Percentiles rank a stretch among this genome's conserved stretches.
Conservation (phyloP, 2,888 invertebrate genomes). For the Dasysyrphus tricinctus region DNA sequence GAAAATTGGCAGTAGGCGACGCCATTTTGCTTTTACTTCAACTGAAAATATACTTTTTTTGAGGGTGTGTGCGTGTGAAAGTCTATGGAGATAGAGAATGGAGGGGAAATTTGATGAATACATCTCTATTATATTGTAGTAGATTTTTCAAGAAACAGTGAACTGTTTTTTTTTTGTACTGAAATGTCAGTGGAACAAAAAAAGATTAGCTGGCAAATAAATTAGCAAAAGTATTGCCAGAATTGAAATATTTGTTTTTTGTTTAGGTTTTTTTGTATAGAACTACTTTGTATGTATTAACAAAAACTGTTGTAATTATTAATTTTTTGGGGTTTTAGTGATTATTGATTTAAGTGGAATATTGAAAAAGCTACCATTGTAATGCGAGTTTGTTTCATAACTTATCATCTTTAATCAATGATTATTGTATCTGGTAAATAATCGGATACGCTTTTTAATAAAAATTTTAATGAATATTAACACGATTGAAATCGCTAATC, state of each 20-base stretch:
- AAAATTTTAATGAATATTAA: no score
- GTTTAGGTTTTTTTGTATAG: background rate
- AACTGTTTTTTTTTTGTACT: constrained; percentile 3
- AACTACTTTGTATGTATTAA: no score
- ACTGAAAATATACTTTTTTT: constrained; percentile 47
- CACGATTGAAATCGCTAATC: no score
- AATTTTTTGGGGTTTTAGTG: no score
- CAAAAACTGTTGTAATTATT: no score
- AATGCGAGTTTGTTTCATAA: no score
- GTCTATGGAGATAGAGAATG: constrained; percentile 18
- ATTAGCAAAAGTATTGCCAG: constrained; percentile 44
- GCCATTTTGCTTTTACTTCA: constrained; percentile 80
- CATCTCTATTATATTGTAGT: constrained; percentile 50
- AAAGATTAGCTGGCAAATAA: constrained; percentile 65
- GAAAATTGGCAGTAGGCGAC: constrained; percentile 83
- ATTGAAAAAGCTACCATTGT: no score
- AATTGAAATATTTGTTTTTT: background rate
- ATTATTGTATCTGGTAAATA: no score
- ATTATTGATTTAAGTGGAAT: no score
- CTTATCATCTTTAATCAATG: no score
- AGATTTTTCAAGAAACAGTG: constrained; percentile 46
- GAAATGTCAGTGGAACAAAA: constrained; percentile 29
- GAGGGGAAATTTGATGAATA: constrained; percentile 59
- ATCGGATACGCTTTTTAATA: no score
- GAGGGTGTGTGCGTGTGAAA: background rate